Base-by-base conservation (phyloP, 2,113 vertebrate species). In the Tapirus terrestris region DNA sequence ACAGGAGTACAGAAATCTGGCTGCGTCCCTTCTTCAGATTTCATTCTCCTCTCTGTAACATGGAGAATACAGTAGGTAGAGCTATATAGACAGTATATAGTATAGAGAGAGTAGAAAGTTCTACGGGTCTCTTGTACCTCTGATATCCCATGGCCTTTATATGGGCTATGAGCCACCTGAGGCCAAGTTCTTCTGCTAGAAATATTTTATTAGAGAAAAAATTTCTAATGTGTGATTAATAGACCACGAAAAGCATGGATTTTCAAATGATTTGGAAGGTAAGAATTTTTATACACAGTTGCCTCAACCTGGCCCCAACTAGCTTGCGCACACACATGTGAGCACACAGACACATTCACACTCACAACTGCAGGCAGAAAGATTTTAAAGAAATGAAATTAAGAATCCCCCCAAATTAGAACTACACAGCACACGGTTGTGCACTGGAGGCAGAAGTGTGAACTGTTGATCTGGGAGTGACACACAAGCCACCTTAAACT, bases 251-350 rank as follows among this genome's bases (percentile, higher is more conserved):
- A 82, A 56, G 0, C 6, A 85, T 33, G 13, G 1, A 63, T 61
- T 86, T 87, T 53, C 16, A 79, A 65, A 73, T 72, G 11, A 72
- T 4, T 85, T 77, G 23, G 60, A 94, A 80, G 18, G 0, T 12
- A 76, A 29, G 5, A 8, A 12, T 87, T 63, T 58, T 73, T 83
- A 75, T 7, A 27, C 1, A 23, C 7, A 63, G 25, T 14, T 65
- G 6, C 0, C 1, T 76, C 43, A 65, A 11, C 17, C 31, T 77
- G 61, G 1, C 3, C n/a, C 4, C 2, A 56, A 29, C 2, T 11
- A 0, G 11, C 0, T 8, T 25, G 6, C 6, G 39, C 12, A 51
- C 18, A 27, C 4, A 21, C 6, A 58, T 1, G 25, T 17, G 43
- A 6, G 23, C 6, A 60, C 29, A 29, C 21, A 90, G 5, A 31